Percentiles rank a stretch among this genome's conserved stretches.
Evolutionary conservation across 1,140 invertebrate species (phyloP).

Genomic region (Stegodyphus dumicola): DNA sequence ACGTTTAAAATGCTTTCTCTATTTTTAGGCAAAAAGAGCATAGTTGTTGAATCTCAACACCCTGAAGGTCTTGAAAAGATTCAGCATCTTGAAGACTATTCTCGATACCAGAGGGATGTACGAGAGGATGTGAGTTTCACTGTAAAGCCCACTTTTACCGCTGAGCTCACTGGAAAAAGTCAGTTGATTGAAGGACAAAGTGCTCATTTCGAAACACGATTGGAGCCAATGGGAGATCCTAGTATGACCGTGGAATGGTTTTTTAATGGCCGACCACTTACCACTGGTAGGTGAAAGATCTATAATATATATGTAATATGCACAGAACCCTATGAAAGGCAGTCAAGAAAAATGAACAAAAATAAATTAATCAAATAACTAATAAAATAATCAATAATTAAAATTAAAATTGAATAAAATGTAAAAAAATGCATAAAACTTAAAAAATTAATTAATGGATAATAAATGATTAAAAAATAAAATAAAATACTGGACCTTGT

Average conservation of each 20-base stretch:
- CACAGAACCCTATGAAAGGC: too few relatives aligned
- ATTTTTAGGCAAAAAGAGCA: conserved; percentile 80
- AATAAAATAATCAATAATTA: too few relatives aligned
- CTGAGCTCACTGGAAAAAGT: conserved; percentile 87
- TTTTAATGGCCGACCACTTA: conserved; percentile 81
- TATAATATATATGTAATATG: too few relatives aligned
- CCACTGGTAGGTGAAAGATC: conserved; percentile 59
- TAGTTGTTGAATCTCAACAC: conserved; percentile 87
- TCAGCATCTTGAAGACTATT: conserved; percentile 84
- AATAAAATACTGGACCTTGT: too few relatives aligned
- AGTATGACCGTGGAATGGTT: conserved; percentile 93
- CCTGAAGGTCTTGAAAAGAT: conserved; percentile 88
- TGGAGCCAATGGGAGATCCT: conserved; percentile 91
- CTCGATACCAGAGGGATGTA: conserved; percentile 68
- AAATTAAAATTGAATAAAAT: too few relatives aligned
- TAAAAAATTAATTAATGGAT: too few relatives aligned
- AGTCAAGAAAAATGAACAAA: too few relatives aligned
- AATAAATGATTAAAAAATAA: too few relatives aligned
- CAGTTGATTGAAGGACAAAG: conserved; percentile 86
- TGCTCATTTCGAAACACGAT: conserved; percentile 78
- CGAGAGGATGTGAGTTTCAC: conserved; percentile 81
- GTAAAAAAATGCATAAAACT: too few relatives aligned
- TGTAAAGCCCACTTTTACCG: conserved; percentile 85
- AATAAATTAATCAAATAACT: too few relatives aligned
- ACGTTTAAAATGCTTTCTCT: too few relatives aligned